Percentiles rank a stretch among this genome's conserved stretches.
phyloP scores from a whole-genome alignment of 1,140 invertebrate genomes.

The Campoletis sonorensis region DNA sequence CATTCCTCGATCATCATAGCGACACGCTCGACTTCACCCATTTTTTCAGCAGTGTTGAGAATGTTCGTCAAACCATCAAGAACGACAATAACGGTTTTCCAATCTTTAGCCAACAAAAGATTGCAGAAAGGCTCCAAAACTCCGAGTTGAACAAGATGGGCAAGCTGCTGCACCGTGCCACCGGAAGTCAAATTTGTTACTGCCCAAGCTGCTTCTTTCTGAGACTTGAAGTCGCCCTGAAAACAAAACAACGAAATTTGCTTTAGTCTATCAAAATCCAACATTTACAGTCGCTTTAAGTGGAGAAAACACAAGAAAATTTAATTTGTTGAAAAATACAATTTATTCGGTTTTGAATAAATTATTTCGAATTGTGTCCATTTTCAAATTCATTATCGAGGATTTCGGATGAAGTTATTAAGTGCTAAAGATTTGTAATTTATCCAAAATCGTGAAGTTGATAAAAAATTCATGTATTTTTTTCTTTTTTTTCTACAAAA shows the following conservation, averaged over 20 bases:
- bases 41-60: conserved; percentile 77
- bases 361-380: no score
- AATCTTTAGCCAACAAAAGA: conserved; percentile 79
- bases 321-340: no score
- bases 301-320: no score
- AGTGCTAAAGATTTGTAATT: no score
- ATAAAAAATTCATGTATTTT: no score
- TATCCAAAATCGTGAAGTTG: no score
- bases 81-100: conserved; percentile 79
- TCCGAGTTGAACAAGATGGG: conserved; percentile 79
- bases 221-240: conserved; percentile 86
- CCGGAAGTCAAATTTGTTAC: conserved; percentile 89
- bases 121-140: conserved; percentile 75
- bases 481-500: no score
- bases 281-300: no score
- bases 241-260: conserved; percentile 38
- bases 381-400: no score
- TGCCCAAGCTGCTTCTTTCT: conserved; percentile 90
- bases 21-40: conserved; percentile 75
- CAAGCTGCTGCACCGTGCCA: conserved; percentile 83
- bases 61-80: conserved; percentile 83
- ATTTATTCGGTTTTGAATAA: no score
- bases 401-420: no score
- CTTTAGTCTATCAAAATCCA: no score
- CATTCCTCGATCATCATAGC: conserved; percentile 80